Base-by-base conservation (phyloP, 2,113 vertebrate genomes). In the Entomyzon cyanotis region DNA sequence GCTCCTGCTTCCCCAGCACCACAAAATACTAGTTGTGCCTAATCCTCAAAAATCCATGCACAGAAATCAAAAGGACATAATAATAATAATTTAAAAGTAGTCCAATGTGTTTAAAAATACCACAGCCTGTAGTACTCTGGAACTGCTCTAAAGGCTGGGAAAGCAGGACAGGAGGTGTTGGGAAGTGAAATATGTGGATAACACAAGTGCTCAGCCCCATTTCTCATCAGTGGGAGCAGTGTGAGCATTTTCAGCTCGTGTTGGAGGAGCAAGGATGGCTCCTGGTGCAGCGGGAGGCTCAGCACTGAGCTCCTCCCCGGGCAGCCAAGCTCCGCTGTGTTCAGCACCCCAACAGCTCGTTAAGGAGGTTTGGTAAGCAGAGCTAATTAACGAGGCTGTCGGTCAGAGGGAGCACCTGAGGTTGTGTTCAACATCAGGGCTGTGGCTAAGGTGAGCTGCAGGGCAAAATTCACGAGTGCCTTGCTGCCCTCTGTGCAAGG, bases 381-480 rank as follows among this genome's bases (percentile, higher is more conserved):
- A 37, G 68, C 70, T 88, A 81, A 89, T 95, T 90, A 93, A 60
- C 8, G 5, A 3, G 42, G 67, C 46, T 5, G 50, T 59, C 65
- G 79, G 37, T 58, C 79, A 24, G 64, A 69, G 71, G 33, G 73
- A 81, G n/a, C 84, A 23, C 65, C 76, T 56, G 73, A 55, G 1
- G 0, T 19, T 10, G 33, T 22, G 18, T 44, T 88, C 49, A 12
- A 2, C 52, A 5, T 3, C 47, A 21, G 60, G 35, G 42, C 7
- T 46, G 84, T 46, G 44, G 42, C 89, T 37, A 69, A 95, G 88
- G 58, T 87, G 95, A 94, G 82, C 84, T 85, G 85, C 75, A 90
- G 67, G 59, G 39, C 41, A 83, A 19, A 52, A 65, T 67, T 58
- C 77, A 84, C 90, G 17, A 76, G 77, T 87, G 33, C 33, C 19